These are phyloP conservation scores for Seriola rivoliana DNA, from an alignment of 2,113 vertebrate species.

Conservation along the genomic window DNA sequence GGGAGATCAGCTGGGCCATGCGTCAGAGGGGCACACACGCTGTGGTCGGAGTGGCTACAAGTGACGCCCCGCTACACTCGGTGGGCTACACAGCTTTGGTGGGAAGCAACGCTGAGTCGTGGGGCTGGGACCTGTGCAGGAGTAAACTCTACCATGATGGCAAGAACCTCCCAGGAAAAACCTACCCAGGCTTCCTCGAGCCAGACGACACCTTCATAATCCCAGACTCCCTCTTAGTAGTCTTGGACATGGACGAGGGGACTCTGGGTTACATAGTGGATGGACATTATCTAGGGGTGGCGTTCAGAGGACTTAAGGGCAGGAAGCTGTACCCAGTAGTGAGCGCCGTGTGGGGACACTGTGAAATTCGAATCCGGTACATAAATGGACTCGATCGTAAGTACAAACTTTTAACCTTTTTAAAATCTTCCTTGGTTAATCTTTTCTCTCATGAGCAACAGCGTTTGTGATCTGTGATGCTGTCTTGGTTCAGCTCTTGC, in stretches of 20 bases:
- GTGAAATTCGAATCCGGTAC: constrained; percentile 98
- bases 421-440: not conserved
- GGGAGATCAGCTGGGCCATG: constrained; percentile 99
- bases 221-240: constrained; percentile 96
- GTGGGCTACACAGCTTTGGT: constrained; percentile 97
- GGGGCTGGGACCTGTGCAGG: constrained; percentile 98
- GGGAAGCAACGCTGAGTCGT: constrained; percentile 95
- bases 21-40: constrained; percentile 96
- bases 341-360: constrained; percentile 99
- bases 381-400: constrained; percentile 99
- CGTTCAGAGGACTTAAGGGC: constrained; percentile 96
- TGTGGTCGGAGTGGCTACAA: constrained; percentile 94
- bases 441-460: not conserved
- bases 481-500: not conserved
- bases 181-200: constrained; percentile 94
- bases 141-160: constrained; percentile 98
- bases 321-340: constrained; percentile 97
- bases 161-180: constrained; percentile 95
- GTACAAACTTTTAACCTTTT: constrained; percentile 76
- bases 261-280: constrained; percentile 97
- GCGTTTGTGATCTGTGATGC: not conserved
- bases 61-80: constrained; percentile 93
- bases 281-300: constrained; percentile 97
- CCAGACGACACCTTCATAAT: constrained; percentile 96
- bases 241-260: constrained; percentile 98